Base-by-base conservation (phyloP, 1,140 invertebrate species). In the Pseudoatta argentina region DNA sequence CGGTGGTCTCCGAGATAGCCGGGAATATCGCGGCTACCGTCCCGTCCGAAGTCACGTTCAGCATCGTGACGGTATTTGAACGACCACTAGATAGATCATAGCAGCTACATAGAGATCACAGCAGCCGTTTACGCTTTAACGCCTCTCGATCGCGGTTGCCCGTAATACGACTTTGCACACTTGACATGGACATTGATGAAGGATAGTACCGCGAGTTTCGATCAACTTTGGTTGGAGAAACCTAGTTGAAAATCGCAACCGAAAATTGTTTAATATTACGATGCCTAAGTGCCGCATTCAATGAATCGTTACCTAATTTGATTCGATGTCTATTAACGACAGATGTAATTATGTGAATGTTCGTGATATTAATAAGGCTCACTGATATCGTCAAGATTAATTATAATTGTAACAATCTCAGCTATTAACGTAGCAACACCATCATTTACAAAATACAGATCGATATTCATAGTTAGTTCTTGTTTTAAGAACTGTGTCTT, bases 21-120 rank as follows among this genome's bases (percentile, higher is more conserved):
- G 90, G 91, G 48, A 18, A 82, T 86, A 89, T 88, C 69, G 61
- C 72, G 77, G 44, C 66, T 24, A 59, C 55, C 66, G 66, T 91
- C 66, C 69, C 89, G 34, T 81, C 88, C 87, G 59, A 51, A 88
- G 90, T 91, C 90, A 91, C 89, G 87, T 90, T 87, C 85, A 71
- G 61, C 64, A 82, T 91, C 78, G 86, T 90, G 89, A 88, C 89
- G 90, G 90, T 88, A 88, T 90, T 87, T 61, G 44, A 87, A 61
- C 55, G 66, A 57, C 66, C 59, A 64, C 59, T 34, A 24, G 73
- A 89, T 69, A 69, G 77, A 88, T 90, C 79, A 77, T 87, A 86
- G 86, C 59, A 67, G 48, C 75, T 64, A 30, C 69, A 86, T 71
- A 77, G 73, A 71, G 83, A 67, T 86, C 88, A 79, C 73, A 81